Base-by-base conservation (phyloP, 2,888 invertebrate genomes). In the Drosophila neonasuta region DNA sequence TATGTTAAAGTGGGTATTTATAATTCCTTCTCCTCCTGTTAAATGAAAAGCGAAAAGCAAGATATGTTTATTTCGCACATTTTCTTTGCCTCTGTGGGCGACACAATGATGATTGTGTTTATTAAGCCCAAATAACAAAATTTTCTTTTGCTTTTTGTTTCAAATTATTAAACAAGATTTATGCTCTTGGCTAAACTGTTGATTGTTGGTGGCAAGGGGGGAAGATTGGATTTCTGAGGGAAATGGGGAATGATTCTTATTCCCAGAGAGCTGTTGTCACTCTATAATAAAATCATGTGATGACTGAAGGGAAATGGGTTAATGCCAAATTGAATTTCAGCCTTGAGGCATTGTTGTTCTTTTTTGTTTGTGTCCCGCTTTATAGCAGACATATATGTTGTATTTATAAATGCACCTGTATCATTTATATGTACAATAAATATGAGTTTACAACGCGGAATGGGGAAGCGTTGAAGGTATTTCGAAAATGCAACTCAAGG, bases 91-190 rank as follows among this genome's bases (percentile, higher is more conserved):
- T 52, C 51, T 52, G 57, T 64, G 59, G 62, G 65, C 64, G 77
- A 76, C 73, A 69, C 42, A 75, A 83, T 81, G 52, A 62, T 73
- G 50, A 62, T 73, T 55, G 63, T 61, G 61, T 64, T 74, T 62
- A 45, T 55, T 52, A 61, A 74, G 46, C 4, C 46, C 60, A 39
- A 74, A 77, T 63, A 76, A 75, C 64, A 79, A 34, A 34, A 36
- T 10, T 11, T 71, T 63, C 65, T 71, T 11, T 58, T 36, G 36
- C 20, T 54, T 44, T 42, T 42, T 56, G 41, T 45, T 51, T 67
- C 11, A 36, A 36, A 72, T 62, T 49, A 55, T 73, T 77, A 34
- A 72, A 32, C 20, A 17, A 62, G 68, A 79, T 76, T 68, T 77
- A 77, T 76, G 59, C 32, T 42, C 17, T 46, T 51, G 24, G 15